Evolutionary conservation across 2,888 invertebrate genomes (phyloP), one percentile per base, ranked within the genome.

Genomic region (Standfussiana lucernea): DNA sequence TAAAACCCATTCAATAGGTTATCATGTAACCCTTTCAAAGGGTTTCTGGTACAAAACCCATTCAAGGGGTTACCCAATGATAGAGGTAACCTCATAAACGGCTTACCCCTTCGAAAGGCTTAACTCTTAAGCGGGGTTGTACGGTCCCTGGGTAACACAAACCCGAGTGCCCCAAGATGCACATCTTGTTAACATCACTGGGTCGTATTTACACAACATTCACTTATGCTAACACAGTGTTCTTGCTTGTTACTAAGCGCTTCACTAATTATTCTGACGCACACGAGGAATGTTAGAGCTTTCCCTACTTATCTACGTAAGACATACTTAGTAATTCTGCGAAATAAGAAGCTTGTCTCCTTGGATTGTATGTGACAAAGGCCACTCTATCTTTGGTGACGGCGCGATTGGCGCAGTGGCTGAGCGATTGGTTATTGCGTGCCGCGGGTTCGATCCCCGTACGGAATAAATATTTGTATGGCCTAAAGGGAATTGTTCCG

Each of bases 131-230:
- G n/a, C n/a, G n/a, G n/a, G n/a, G n/a, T n/a, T n/a, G n/a, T n/a
- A n/a, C n/a, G n/a, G n/a, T n/a, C n/a, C n/a, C 79, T 83, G 75
- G 66, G 84, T 83, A 79, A 84, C 69, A 67, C 47, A 72, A 83
- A 83, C 50, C 50, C 62, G 70, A 86, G 78, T 79, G 74, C 72
- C 72, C 84, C 84, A 79, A 84, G 84, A 86, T 84, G 69, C 84
- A 71, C 86, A 84, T 84, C 84, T 86, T 72, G 66, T 84, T 86
- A 84, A 83, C 75, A 79, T 75, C 68, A 77, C 68, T 75, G 64
- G 84, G 84, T 86, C 86, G 84, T 86, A 84, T 84, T 84, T 79
- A 86, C 83, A 84, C 84, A 84, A 84, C 86, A 86, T 84, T 84
- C 75, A 84, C 84, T 86, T 86, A 83, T 79, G 86, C 84, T 84